Base-by-base conservation (phyloP, 2,888 invertebrate species). In the Nomada flava region DNA sequence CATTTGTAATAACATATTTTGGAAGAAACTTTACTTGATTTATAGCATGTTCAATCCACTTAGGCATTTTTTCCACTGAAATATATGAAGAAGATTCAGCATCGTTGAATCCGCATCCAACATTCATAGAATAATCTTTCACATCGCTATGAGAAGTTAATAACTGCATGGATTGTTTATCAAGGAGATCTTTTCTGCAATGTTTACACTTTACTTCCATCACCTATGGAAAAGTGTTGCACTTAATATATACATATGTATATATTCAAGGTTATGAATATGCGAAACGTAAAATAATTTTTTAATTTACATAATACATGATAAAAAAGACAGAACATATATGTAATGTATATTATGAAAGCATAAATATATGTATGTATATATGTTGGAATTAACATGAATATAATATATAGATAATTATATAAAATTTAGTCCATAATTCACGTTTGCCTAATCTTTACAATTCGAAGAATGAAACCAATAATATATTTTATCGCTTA, bases 171-270 rank as follows among this genome's bases (percentile, higher is more conserved):
- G 29, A 50, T 50, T 71, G 36, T 4, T 68, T 67, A 29, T 80
- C 44, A 23, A 81, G 86, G 20, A 88, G 70, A 23, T 65, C 7
- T 53, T 84, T 88, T 18, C 88, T 74, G 36, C 88, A 88, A 67
- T 74, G 68, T 47, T 72, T 88, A 42, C 88, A 88, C 60, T 79
- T 88, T 13, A 88, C 71, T 68, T 83, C 80, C 76, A 86, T 82
- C 36, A 69, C 55, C 78, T 78, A 36, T 20, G 44, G 65, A 71
- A 23, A 55, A 53, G 26, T 1, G 53, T 69, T 53, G 0, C 5
- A 70, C 62, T 73, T 65, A n/a, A 68, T 42, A 26, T 3, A 23
- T 23, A 23, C 23, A 23, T 23, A 23, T 23, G 23, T 23, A 23
- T 23, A 23, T 23, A 23, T 23, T 23, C 23, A 42, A 70, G 55